Conservation (phyloP, 2,113 vertebrate species). For the Brevimyrus niger region DNA sequence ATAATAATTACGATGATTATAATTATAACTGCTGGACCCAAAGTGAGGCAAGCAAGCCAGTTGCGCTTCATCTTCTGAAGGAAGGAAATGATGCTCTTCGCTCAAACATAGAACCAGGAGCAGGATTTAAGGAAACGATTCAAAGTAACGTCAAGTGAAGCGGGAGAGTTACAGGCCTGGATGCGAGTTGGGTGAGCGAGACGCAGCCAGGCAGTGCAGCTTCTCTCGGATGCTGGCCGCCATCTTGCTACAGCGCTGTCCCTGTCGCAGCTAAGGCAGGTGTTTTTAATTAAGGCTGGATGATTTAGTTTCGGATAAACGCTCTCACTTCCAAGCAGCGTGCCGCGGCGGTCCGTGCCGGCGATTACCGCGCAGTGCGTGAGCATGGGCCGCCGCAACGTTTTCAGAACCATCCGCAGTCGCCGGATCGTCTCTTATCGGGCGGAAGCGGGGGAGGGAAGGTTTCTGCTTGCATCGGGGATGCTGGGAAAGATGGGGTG, state of each 20-base stretch:
- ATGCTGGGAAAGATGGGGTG: not conserved
- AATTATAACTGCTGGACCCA: not conserved
- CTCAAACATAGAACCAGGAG: not conserved
- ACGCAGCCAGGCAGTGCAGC: not conserved
- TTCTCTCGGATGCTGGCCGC: not conserved
- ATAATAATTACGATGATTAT: not conserved
- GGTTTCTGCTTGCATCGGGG: not conserved
- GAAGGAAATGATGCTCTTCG: not conserved
- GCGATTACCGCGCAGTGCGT: not conserved
- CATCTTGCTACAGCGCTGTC: not conserved
- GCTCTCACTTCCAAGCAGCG: not conserved
- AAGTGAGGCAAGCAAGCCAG: not conserved
- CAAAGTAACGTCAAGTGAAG: not conserved
- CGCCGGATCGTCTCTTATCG: not conserved
- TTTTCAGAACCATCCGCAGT: not conserved
- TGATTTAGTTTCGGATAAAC: not conserved
- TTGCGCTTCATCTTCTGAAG: not conserved
- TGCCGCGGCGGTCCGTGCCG: not conserved
- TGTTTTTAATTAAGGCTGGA: constrained; percentile 6
- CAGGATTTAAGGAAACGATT: not conserved
- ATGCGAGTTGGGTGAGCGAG: not conserved
- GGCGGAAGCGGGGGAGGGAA: not conserved
- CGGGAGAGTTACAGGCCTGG: not conserved
- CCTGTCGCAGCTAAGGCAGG: not conserved
- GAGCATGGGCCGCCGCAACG: not conserved